Conservation (phyloP, 2,888 invertebrate genomes). For the Chironomus tentans region DNA sequence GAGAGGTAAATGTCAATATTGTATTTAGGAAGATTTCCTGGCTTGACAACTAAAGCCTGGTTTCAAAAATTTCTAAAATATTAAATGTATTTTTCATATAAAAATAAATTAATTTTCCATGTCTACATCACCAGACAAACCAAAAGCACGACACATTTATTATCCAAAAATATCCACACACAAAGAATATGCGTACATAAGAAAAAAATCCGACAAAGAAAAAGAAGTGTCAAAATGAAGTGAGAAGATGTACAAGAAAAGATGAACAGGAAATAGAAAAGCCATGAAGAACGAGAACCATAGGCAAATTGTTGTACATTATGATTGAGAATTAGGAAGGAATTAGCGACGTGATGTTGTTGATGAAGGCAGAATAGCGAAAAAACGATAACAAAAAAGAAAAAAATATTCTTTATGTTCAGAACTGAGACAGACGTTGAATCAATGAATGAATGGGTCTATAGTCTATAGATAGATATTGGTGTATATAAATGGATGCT, state of each 20-base stretch:
- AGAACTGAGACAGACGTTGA: background rate
- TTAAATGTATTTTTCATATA: no score
- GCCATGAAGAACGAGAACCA: background rate
- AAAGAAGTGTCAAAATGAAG: background rate
- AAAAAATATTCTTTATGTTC: background rate
- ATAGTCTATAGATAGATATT: background rate
- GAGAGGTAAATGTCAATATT: no score
- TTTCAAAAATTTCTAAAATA: no score
- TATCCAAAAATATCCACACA: no score
- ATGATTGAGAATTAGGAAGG: slow-evolving; percentile 16
- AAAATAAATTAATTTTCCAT: no score
- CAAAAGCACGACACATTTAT: no score
- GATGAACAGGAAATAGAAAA: background rate
- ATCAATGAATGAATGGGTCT: background rate
- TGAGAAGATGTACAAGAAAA: background rate
- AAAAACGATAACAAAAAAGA: background rate
- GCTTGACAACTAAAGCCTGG: no score
- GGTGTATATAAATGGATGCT: background rate
- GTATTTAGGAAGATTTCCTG: no score
- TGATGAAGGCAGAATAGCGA: background rate
- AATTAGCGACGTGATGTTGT: slow-evolving; percentile 25
- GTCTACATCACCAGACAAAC: no score
- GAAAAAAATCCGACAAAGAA: background rate
- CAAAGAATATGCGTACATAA: background rate
- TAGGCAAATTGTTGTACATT: slow-evolving; percentile 20